Evolutionary conservation across 2,797 vertebrate genomes (phyloP).

Genomic region (Artibeus jamaicensis): DNA sequence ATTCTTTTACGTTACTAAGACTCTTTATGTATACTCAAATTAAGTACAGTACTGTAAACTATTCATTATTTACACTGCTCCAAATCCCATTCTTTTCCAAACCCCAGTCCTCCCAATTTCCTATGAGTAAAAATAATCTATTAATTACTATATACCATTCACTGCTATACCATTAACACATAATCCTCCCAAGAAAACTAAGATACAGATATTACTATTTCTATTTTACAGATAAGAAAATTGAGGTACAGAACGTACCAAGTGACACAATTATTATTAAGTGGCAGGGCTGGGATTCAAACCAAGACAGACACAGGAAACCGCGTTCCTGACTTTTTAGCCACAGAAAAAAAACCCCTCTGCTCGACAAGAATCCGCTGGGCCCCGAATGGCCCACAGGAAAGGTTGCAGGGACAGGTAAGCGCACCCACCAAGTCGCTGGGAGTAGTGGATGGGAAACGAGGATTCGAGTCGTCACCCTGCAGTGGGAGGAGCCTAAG

Average conservation of each 20-base stretch:
- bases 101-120: not conserved
- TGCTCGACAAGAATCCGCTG: not conserved
- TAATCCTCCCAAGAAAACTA: not conserved
- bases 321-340: not conserved
- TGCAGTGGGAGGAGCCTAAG: not conserved
- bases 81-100: not conserved
- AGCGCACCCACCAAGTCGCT: fast-evolving
- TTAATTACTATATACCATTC: not conserved
- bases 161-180: not conserved
- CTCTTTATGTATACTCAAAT: not conserved
- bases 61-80: not conserved
- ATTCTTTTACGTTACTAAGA: not conserved
- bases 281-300: not conserved
- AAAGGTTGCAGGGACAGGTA: not conserved
- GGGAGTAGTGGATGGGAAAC: fast-evolving
- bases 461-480: fast-evolving
- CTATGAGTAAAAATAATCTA: not conserved
- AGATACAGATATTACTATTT: not conserved
- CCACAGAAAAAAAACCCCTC: not conserved
- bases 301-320: not conserved
- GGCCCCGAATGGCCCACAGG: not conserved
- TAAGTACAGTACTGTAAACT: not conserved
- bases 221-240: not conserved
- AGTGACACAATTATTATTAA: not conserved
- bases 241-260: not conserved